phyloP scores from a whole-genome alignment of 2,888 invertebrate species.

The Charanyca ferruginea region DNA sequence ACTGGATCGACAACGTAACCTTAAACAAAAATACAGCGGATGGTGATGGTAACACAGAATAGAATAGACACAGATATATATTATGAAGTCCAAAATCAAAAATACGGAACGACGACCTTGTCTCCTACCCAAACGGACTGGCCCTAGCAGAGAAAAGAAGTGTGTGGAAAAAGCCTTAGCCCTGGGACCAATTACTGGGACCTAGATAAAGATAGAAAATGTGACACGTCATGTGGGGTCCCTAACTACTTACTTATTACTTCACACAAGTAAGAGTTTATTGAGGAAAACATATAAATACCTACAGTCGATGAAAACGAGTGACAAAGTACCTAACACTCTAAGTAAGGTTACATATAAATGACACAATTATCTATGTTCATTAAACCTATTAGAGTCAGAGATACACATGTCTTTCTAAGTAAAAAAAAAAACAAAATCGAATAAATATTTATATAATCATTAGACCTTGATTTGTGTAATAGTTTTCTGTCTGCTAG shows the following conservation, averaged over 20 bases:
- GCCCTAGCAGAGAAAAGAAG: background rate
- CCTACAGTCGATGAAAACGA: too few species aligned
- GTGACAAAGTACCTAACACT: background rate
- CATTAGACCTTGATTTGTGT: too few species aligned
- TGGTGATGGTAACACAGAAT: conserved; percentile 25
- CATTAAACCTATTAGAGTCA: conserved; percentile 21
- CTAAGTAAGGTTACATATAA: conserved; percentile 1
- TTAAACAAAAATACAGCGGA: conserved; percentile 39
- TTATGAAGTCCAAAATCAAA: conserved; percentile 22
- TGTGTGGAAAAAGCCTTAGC: background rate
- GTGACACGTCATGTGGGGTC: too few species aligned
- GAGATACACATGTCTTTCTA: background rate
- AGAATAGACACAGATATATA: conserved; percentile 27
- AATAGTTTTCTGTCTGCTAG: too few species aligned
- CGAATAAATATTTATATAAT: too few species aligned
- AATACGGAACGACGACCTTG: background rate
- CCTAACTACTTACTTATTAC: too few species aligned
- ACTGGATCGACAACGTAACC: conserved; percentile 22
- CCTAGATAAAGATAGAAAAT: background rate
- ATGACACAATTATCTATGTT: conserved; percentile 12
- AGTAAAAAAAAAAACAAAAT: too few species aligned
- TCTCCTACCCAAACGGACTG: background rate
- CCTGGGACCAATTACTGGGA: background rate
- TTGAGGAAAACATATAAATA: too few species aligned
- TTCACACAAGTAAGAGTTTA: too few species aligned